Conservation (phyloP, 2,888 invertebrate species). For the Drosophila quinaria region DNA sequence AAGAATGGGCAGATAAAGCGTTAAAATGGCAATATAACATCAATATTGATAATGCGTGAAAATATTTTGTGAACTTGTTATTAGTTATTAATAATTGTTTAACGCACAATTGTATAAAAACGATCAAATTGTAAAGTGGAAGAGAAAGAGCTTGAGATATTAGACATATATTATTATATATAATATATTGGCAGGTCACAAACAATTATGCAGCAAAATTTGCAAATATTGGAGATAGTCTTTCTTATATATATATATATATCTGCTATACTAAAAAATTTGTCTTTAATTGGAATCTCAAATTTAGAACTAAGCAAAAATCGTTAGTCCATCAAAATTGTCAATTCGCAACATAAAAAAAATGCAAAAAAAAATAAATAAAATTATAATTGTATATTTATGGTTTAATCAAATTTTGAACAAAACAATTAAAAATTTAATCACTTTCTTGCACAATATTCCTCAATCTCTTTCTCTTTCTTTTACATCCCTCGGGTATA, state of each 20-base stretch:
- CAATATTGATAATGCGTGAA: slow-evolving; percentile 6
- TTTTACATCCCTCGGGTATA: background rate
- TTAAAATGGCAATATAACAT: background rate
- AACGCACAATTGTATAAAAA: slow-evolving; percentile 41
- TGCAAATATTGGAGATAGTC: background rate
- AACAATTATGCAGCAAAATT: background rate
- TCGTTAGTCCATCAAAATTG: background rate
- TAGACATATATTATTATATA: background rate
- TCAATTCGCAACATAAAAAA: background rate
- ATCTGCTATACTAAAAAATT: background rate
- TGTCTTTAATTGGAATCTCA: slow-evolving; percentile 5
- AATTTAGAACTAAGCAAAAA: background rate
- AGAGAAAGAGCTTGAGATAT: background rate
- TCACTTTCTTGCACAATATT: background rate
- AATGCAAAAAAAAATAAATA: background rate
- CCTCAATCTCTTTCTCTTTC: background rate
- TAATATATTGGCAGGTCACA: background rate
- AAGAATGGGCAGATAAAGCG: slow-evolving; percentile 6
- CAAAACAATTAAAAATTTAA: background rate
- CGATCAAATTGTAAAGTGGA: slow-evolving; percentile 2
- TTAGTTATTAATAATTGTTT: slow-evolving; percentile 48
- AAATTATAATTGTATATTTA: background rate
- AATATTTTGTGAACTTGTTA: slow-evolving; percentile 43
- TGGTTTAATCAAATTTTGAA: background rate
- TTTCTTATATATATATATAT: background rate